A percentile compares a stretch with the other conserved stretches of the same genome.
These are phyloP conservation scores for Paedocypris micromegethes DNA, from an alignment of 2,797 vertebrate genomes.

Conservation along the genomic window DNA sequence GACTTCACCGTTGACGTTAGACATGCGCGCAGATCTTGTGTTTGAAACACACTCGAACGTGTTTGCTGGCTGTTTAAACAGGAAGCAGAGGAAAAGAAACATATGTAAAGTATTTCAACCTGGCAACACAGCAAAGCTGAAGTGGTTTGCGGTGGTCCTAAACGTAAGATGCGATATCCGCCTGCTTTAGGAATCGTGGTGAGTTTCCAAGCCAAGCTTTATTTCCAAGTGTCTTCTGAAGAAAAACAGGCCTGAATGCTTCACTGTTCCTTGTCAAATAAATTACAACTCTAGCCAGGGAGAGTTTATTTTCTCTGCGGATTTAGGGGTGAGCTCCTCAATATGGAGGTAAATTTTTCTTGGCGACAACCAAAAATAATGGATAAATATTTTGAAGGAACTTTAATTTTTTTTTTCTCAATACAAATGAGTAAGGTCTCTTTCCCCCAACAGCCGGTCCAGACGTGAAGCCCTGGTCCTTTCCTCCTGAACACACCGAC, in stretches of 20 bases:
- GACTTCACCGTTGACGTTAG: constrained; percentile 44
- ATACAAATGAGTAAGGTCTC: constrained; percentile 60
- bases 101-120: constrained; percentile 59
- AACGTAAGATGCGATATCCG: constrained; percentile 39
- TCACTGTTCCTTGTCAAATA: constrained; percentile 64
- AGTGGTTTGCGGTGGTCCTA: constrained; percentile 15
- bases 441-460: constrained; percentile 42
- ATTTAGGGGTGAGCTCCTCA: constrained; percentile 66
- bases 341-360: constrained; percentile 62
- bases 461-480: constrained; percentile 47
- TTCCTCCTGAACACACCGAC: constrained; percentile 47
- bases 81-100: constrained; percentile 19
- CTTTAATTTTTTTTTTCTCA: constrained; percentile 55
- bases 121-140: constrained; percentile 44
- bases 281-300: constrained; percentile 59
- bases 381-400: constrained; percentile 71
- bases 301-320: constrained; percentile 69
- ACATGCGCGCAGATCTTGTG: constrained; percentile 48
- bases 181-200: constrained; percentile 58
- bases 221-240: constrained; percentile 62
- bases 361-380: constrained; percentile 62
- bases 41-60: constrained; percentile 37
- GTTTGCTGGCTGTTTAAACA: constrained; percentile 48
- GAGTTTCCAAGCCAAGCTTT: constrained; percentile 54
- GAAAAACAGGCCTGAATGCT: constrained; percentile 58